phyloP scores from a whole-genome alignment of 37 sponge, comb jelly and placozoan species.

The Chondrilla cf. caribensis region DNA sequence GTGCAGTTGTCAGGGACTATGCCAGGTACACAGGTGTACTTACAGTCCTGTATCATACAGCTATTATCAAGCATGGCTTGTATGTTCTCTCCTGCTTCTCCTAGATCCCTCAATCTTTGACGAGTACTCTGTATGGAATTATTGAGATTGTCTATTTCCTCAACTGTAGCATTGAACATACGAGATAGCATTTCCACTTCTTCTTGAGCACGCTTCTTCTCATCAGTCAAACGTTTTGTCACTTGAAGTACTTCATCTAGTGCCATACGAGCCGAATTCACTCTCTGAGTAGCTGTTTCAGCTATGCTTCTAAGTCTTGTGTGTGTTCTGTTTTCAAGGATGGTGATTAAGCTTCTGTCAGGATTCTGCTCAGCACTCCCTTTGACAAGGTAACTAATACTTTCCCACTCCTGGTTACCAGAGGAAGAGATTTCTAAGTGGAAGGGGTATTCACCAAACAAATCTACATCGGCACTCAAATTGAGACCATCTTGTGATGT shows the following conservation, averaged over 20 bases:
- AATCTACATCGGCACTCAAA: neutral
- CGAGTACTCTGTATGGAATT: neutral
- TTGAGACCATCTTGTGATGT: neutral
- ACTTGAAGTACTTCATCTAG: neutral
- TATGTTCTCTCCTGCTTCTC: neutral
- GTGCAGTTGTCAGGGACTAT: neutral
- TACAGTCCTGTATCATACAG: neutral
- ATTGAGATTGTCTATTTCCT: neutral
- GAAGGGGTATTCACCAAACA: neutral
- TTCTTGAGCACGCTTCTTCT: neutral
- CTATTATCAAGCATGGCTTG: neutral
- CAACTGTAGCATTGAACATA: neutral
- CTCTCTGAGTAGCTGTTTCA: neutral
- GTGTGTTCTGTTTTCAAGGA: neutral
- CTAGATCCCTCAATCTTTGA: neutral
- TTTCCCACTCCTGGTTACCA: conserved; percentile 4
- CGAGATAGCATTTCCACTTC: neutral
- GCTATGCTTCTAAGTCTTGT: neutral
- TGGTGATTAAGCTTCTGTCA: neutral
- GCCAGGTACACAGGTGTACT: neutral
- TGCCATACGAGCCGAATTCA: neutral
- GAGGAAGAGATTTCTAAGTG: neutral
- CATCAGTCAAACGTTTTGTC: neutral
- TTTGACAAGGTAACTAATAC: neutral
- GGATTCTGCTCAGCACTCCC: neutral